Conservation (phyloP, 2,888 invertebrate genomes). For the Eilema griseolum region DNA sequence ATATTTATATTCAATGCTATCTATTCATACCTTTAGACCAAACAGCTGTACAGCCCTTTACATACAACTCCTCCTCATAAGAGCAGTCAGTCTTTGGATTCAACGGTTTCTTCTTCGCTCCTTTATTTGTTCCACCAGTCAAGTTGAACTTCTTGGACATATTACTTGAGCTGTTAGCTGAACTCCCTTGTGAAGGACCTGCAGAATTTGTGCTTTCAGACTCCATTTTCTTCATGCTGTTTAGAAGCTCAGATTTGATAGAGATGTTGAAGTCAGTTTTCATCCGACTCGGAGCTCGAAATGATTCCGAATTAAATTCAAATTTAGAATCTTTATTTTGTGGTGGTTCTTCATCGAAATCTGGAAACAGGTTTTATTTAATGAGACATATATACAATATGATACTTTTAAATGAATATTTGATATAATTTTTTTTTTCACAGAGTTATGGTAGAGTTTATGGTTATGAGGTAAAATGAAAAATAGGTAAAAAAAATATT, state of each 20-base stretch:
- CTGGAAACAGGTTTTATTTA: conserved; percentile 54
- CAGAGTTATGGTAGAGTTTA: no score
- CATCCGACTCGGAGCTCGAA: conserved; percentile 75
- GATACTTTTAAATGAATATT: no score
- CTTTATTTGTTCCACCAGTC: conserved; percentile 55
- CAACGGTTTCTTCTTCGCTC: conserved; percentile 59
- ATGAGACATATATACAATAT: no score
- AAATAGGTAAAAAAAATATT: no score
- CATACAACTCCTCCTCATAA: conserved; percentile 95
- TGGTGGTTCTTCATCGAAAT: conserved; percentile 66
- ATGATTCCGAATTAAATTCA: conserved; percentile 75
- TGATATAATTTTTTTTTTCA: no score
- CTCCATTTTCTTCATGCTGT: conserved; percentile 69
- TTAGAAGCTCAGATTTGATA: conserved; percentile 75
- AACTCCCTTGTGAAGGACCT: conserved; percentile 70
- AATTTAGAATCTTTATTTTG: conserved; percentile 70
- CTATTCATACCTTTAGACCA: conserved; percentile 89
- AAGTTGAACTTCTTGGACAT: conserved; percentile 81
- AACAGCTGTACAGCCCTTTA: conserved; percentile 93
- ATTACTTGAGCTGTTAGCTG: conserved; percentile 81
- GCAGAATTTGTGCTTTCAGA: conserved; percentile 60
- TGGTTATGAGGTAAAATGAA: no score
- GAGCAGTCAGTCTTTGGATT: conserved; percentile 79
- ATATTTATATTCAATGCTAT: no score
- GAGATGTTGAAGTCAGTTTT: conserved; percentile 82